Evolutionary conservation across 2,113 vertebrate genomes (phyloP).

Genomic region (chimpanzee (Pan troglodytes)): NHGRI_mPanTro3-v2.1_pri NC_072401.2:182053501-182054000

Average conservation of each 20-base stretch:
- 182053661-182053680: too few species aligned
- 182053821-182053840: background rate
- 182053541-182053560: background rate
- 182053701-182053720: background rate
- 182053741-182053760: background rate
- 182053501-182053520: background rate
- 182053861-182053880: too few species aligned
- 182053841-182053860: accelerated
- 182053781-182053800: background rate
- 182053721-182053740: background rate
- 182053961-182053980: background rate
- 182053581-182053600: background rate
- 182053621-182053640: background rate
- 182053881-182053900: background rate
- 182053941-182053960: background rate
- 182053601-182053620: background rate
- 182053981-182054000: background rate
- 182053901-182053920: accelerated
- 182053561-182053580: background rate
- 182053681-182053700: background rate
- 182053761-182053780: background rate
- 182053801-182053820: background rate
- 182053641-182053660: background rate
- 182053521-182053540: background rate
- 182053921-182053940: accelerated